Evolutionary conservation across 2,797 vertebrate species (phyloP).

Genomic region (Crocidura indochinensis): DNA sequence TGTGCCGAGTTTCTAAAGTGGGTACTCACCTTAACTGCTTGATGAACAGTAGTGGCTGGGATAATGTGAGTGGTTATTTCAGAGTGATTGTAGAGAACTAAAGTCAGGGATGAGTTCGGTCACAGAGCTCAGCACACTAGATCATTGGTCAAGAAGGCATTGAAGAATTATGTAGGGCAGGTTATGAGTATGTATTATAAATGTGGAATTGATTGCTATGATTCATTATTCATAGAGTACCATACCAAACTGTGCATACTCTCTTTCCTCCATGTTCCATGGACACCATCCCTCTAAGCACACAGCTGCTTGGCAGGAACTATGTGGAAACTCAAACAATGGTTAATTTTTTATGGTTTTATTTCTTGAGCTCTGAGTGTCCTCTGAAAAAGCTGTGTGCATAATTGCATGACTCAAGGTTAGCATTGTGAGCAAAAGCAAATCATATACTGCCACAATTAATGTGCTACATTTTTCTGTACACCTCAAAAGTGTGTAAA

Average conservation of each 20-base stretch:
- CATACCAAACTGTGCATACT: not conserved
- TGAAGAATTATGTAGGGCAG: fast-evolving
- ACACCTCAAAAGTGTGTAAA: too few relatives aligned
- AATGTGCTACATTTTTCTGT: not conserved
- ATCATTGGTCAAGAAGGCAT: not conserved
- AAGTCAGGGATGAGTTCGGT: not conserved
- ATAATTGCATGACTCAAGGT: not conserved
- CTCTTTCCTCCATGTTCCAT: not conserved
- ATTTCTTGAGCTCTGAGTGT: not conserved
- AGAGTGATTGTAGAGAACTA: not conserved
- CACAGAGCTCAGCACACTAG: not conserved
- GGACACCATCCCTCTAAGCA: not conserved
- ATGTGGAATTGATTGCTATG: not conserved
- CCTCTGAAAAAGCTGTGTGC: not conserved
- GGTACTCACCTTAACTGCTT: not conserved
- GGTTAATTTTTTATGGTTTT: not conserved
- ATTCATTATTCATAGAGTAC: not conserved
- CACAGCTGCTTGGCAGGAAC: not conserved
- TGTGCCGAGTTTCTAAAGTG: too few relatives aligned
- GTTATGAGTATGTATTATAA: not conserved
- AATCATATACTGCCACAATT: not conserved
- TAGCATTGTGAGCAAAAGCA: not conserved
- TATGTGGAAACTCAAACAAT: not conserved
- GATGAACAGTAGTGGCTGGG: not conserved
- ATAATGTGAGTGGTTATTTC: not conserved